Conservation (phyloP, 2,888 invertebrate genomes). For the Microctonus aethiopoides region DNA sequence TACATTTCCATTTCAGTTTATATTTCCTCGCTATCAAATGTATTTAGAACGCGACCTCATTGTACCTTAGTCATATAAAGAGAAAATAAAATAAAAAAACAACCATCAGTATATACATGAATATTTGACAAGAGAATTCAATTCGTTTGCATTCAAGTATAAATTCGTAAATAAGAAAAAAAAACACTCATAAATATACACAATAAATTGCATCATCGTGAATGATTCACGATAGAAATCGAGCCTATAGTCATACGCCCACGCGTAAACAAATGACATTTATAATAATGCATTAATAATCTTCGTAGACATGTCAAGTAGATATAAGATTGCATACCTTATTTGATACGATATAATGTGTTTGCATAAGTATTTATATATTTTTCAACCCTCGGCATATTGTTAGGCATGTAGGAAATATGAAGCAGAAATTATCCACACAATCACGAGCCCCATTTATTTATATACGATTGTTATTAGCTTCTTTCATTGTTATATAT, state of each 20-base stretch:
- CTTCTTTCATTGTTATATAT: not conserved
- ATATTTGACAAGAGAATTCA: not conserved
- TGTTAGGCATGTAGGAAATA: not conserved
- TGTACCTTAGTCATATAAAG: not conserved
- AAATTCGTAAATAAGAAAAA: no score
- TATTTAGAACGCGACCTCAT: not conserved
- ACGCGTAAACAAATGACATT: constrained; percentile 1
- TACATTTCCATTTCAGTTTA: constrained; percentile 14
- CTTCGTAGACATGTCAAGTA: not conserved
- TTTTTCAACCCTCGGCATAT: not conserved
- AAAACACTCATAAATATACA: not conserved
- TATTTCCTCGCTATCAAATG: not conserved
- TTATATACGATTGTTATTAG: not conserved
- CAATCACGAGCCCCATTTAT: not conserved
- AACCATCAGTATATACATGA: no score
- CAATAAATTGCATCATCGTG: not conserved
- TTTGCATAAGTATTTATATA: not conserved
- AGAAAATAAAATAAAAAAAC: not conserved
- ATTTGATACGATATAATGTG: not conserved
- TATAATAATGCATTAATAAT: not conserved
- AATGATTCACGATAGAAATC: constrained; percentile 2
- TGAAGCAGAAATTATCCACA: not conserved
- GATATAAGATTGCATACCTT: not conserved
- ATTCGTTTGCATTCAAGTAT: not conserved
- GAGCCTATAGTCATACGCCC: not conserved